These are phyloP conservation scores for Entomobrya multifasciata DNA, from an alignment of 2,888 invertebrate genomes.

Conservation along the genomic window DNA sequence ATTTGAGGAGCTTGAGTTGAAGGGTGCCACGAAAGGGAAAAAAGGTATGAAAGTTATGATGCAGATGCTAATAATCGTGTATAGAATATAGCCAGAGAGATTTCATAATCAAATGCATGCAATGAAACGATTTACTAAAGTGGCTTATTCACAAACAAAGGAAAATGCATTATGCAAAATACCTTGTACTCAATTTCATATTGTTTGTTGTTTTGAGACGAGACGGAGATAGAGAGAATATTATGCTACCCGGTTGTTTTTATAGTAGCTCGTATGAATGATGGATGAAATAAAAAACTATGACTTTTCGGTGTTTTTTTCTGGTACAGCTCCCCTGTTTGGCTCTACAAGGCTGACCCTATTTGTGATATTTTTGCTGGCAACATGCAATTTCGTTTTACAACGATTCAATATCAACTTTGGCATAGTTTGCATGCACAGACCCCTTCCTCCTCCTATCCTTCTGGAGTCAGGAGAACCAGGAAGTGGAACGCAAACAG, in stretches of 20 bases:
- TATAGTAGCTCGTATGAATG: neutral
- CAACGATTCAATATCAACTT: conserved; percentile 83
- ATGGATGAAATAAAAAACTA: neutral
- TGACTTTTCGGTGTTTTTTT: neutral
- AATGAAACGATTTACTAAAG: conserved; percentile 3
- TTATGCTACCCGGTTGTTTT: too few species aligned
- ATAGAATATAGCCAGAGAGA: neutral
- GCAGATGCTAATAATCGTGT: neutral
- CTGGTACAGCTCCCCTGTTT: conserved; percentile 35
- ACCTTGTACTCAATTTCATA: neutral
- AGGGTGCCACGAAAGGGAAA: conserved; percentile 42
- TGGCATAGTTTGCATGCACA: conserved; percentile 84
- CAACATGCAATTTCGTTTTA: conserved; percentile 81
- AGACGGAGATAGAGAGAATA: too few species aligned
- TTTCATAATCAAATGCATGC: conserved; percentile 22
- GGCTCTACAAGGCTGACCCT: conserved; percentile 55
- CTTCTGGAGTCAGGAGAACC: conserved; percentile 2
- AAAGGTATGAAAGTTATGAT: conserved; percentile 24
- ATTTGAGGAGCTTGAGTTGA: conserved; percentile 52
- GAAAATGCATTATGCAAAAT: too few species aligned
- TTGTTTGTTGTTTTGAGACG: too few species aligned
- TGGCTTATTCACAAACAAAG: too few species aligned
- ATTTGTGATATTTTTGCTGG: conserved; percentile 81
- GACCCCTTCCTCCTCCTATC: conserved; percentile 80
- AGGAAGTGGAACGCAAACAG: neutral